Evolutionary conservation across 2,113 vertebrate genomes (phyloP).

Genomic region (Gnathonemus echidnorhynchus): DNA sequence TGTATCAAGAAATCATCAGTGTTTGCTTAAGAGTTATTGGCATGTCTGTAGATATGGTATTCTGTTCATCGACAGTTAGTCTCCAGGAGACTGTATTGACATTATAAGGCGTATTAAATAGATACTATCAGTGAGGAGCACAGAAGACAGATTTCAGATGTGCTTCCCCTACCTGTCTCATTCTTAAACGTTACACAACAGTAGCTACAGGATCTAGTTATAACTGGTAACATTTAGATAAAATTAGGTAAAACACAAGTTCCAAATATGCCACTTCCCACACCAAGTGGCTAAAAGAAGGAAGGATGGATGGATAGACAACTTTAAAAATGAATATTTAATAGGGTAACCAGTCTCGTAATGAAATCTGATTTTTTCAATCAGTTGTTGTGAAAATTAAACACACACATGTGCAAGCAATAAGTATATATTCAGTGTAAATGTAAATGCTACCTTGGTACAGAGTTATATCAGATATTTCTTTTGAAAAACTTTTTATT

Average conservation of each 20-base stretch:
- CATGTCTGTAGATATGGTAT: not conserved
- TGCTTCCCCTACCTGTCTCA: not conserved
- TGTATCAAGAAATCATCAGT: not conserved
- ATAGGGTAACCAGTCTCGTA: too few relatives aligned
- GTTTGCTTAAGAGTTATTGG: not conserved
- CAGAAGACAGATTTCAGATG: not conserved
- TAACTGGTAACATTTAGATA: not conserved
- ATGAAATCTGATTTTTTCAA: not conserved
- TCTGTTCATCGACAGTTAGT: not conserved
- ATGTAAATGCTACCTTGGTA: not conserved
- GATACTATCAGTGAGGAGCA: not conserved
- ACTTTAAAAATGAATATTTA: too few relatives aligned
- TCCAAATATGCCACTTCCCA: not conserved
- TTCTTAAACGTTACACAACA: not conserved
- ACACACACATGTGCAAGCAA: not conserved
- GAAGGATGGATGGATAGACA: too few relatives aligned
- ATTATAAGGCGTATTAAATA: not conserved
- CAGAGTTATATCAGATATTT: not conserved
- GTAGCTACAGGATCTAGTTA: not conserved
- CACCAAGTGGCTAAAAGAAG: not conserved
- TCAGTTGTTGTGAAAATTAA: not conserved
- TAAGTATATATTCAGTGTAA: too few relatives aligned
- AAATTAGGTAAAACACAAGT: not conserved
- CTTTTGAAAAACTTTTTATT: not conserved
- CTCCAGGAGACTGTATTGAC: not conserved